phyloP scores from a whole-genome alignment of 2,797 vertebrate species.

The Bufotes viridis region DNA sequence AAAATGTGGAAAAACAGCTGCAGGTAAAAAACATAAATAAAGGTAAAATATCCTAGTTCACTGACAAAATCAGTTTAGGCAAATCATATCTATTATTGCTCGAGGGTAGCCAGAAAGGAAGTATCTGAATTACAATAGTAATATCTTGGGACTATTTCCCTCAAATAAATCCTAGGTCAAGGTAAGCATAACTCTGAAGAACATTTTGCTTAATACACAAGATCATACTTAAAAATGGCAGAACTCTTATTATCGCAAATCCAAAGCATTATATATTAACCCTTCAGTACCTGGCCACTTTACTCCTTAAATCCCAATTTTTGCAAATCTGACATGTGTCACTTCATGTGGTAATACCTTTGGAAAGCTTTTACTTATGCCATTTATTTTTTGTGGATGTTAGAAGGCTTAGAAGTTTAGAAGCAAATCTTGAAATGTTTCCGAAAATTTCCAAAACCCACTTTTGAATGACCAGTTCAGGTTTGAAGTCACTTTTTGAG shows the following conservation, averaged over 20 bases:
- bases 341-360: no score
- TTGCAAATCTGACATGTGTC: no score
- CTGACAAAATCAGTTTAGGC: background rate
- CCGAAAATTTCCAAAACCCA: no score
- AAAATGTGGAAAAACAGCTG: background rate
- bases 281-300: no score
- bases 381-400: no score
- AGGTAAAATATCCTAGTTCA: background rate
- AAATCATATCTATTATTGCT: background rate
- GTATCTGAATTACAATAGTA: conserved; percentile 20
- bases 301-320: no score
- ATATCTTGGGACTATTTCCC: background rate
- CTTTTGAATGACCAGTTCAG: no score
- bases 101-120: background rate
- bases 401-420: no score
- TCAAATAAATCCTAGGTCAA: conserved; percentile 16
- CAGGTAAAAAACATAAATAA: background rate
- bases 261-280: conserved; percentile 17
- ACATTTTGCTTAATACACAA: background rate
- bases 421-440: no score
- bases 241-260: background rate
- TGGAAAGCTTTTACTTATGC: no score
- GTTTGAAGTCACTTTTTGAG: no score
- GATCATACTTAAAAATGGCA: background rate
- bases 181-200: background rate